Conservation (phyloP, 2,797 vertebrate genomes). For the Alca torda region DNA sequence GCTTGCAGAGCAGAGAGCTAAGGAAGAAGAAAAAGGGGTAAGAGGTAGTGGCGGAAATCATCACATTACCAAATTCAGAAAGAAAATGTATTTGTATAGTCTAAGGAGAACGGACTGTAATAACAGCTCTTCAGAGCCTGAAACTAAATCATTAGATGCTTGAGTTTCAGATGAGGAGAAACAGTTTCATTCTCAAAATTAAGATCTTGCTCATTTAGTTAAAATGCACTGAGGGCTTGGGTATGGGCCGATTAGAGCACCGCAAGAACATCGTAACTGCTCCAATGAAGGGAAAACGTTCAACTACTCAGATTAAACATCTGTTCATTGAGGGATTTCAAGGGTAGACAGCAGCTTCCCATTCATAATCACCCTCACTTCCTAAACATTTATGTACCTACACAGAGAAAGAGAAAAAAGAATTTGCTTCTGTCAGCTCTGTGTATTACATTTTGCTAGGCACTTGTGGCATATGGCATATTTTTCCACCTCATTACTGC, state of each 20-base stretch:
- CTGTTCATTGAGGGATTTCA: conserved; percentile 19
- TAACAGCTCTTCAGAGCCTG: background rate
- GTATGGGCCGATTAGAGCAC: background rate
- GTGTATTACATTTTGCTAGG: background rate
- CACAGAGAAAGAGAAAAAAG: conserved; percentile 19
- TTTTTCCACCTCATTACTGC: background rate
- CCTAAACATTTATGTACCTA: background rate
- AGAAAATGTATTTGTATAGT: background rate
- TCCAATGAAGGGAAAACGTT: conserved; percentile 11
- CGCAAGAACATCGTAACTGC: background rate
- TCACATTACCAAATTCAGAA: background rate
- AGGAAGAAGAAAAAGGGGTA: conserved; percentile 24
- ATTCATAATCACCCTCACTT: conserved; percentile 18
- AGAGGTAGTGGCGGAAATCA: background rate
- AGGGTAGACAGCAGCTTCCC: conserved; percentile 10
- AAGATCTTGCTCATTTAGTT: background rate
- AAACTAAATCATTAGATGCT: conserved; percentile 1
- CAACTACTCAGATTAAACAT: conserved; percentile 40
- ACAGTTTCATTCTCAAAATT: background rate
- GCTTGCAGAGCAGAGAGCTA: conserved; percentile 96
- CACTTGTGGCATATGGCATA: background rate
- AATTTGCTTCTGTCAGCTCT: conserved; percentile 4
- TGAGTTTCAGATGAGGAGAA: background rate
- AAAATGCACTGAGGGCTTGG: background rate
- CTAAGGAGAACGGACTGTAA: background rate